Evolutionary conservation across 2,888 invertebrate genomes (phyloP), one percentile per base, ranked within the genome.

Genomic region (Dynastes maya): DNA sequence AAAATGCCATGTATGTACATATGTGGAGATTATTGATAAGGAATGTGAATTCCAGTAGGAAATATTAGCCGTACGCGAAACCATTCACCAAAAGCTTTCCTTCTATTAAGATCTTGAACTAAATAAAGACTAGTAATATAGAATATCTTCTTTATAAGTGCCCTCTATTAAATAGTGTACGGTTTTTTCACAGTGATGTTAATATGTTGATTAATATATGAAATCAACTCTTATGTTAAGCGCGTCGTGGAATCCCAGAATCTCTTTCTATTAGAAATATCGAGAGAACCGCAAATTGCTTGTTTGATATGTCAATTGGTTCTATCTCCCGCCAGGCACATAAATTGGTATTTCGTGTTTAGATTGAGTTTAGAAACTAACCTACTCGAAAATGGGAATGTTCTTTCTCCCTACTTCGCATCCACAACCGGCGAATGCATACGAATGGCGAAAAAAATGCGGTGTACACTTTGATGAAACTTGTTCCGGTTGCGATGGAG

Each of bases 361-460:
- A 72, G 27, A 72, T 72, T 58, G 58, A 72, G 58, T 72, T 72
- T 22, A 58, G 16, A 40, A 58, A 61, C 71, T 58, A 72, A 58
- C 58, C 72, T 58, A 58, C 16, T 72, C 58, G 55, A 70, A 53
- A 55, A 53, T 70, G 9, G 29, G 72, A 58, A 72, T 37, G 70
- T 29, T 22, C 37, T 72, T 58, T 58, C 13, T 22, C 58, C 22
- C 58, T 11, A 16, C 16, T 2, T n/a, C 58, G 37, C 32, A 58
- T n/a, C 49, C 32, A 63, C 63, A 13, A 29, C 16, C 22, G 58
- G 5, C 37, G 53, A 29, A 70, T 70, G 72, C 72, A 72, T 58
- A 40, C 72, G 29, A 72, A 58, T 72, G 40, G 72, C 11, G 58
- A 72, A 72, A 72, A 71, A 72, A 37, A 71, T 71, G 22, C 58